Evolutionary conservation across 2,797 vertebrate species (phyloP).

Genomic region (Erethizon dorsatum): DNA sequence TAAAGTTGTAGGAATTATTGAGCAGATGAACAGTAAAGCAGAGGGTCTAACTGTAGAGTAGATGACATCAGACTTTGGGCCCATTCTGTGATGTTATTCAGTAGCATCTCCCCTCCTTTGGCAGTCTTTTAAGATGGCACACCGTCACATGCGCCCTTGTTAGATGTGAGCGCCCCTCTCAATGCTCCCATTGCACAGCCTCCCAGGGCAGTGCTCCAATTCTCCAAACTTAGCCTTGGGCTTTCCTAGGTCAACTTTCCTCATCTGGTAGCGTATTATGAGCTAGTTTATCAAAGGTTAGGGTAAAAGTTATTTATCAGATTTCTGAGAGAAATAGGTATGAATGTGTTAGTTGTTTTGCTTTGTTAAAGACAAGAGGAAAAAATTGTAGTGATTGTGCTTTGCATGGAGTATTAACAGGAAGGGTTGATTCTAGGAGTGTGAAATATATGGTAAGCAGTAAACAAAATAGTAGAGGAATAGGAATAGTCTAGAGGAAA

Average conservation of each 20-base stretch:
- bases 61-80: neutral
- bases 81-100: neutral
- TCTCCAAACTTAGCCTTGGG: neutral
- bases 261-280: neutral
- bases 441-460: neutral
- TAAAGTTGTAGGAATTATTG: neutral
- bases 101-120: neutral
- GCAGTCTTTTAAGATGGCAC: neutral
- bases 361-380: neutral
- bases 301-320: neutral
- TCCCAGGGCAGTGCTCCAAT: neutral
- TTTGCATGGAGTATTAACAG: neutral
- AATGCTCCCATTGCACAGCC: neutral
- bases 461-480: neutral
- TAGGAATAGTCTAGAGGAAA: neutral
- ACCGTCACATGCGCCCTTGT: neutral
- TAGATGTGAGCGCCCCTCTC: neutral
- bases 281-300: neutral
- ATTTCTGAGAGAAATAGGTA: neutral
- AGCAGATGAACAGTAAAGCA: neutral
- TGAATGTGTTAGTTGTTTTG: neutral
- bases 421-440: neutral
- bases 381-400: neutral
- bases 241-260: neutral
- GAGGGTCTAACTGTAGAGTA: neutral